Base-by-base conservation (phyloP, 2,888 invertebrate species). In the Dicyrtomina minuta region DNA sequence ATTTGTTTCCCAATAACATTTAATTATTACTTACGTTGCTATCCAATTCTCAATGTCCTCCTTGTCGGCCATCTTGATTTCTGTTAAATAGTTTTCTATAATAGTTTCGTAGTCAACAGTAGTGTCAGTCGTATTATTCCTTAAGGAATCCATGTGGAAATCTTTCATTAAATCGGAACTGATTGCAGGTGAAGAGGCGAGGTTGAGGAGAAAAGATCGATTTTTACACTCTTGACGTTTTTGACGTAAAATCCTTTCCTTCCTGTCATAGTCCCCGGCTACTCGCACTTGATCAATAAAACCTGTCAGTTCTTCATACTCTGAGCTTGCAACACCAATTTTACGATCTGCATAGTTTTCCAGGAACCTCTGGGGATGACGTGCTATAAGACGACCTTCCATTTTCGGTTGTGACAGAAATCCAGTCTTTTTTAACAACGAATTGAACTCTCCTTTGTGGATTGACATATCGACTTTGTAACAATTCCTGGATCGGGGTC, bases 11-110 rank as follows among this genome's bases (percentile, higher is more conserved):
- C n/a, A n/a, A n/a, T n/a, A n/a, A n/a, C n/a, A n/a, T n/a, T n/a
- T n/a, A n/a, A n/a, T n/a, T n/a, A 15, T 8, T 8, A 73, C 73
- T 46, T 60, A 69, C 64, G 73, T 66, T 5, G 53, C 49, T 22
- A 77, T 59, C 75, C 77, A 75, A 1, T 12, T 20, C 10, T 68
- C 62, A 33, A 76, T 70, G 8, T 72, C 68, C 12, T 72, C 70
- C 39, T 74, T 71, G 49, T 74, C 72, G 3, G 70, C 71, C 39
- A 59, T 49, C 44, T 71, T 71, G 39, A 77, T 73, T 39, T 74
- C 72, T 24, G 74, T 70, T 8, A 77, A 49, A 56, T 70, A 75
- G 2, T 67, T 60, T 17, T 74, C 71, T 8, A 77, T 64, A 22
- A 72, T 51, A 24, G 6, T n/a, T 13, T 70, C 61, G 41, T 73